These are phyloP conservation scores for Amphimedon queenslandica DNA, from an alignment of 37 sponge, comb jelly and placozoan species.

Conservation along the genomic window DNA sequence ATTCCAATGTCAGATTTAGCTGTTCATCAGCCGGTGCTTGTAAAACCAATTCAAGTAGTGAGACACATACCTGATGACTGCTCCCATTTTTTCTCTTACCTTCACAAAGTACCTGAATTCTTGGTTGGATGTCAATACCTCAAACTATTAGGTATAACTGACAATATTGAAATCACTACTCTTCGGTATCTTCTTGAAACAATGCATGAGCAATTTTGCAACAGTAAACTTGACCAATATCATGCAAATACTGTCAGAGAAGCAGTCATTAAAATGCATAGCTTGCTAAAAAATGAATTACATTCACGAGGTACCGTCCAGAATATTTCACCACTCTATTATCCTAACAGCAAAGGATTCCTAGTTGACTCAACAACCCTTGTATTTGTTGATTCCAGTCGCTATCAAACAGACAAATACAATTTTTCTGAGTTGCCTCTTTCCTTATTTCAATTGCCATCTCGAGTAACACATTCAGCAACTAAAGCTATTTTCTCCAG, in stretches of 20 bases:
- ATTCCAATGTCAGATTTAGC: constrained; percentile 23
- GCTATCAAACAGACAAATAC: background rate
- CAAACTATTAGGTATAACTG: too few species aligned
- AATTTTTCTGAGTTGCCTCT: background rate
- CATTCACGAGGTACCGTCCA: background rate
- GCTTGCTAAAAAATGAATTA: background rate
- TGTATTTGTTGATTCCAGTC: background rate
- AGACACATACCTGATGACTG: background rate
- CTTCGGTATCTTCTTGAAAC: constrained; percentile 19
- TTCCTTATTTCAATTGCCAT: too few species aligned
- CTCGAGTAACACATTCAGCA: background rate
- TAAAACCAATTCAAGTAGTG: too few species aligned
- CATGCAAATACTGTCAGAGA: constrained; percentile 3
- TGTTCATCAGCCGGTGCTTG: constrained; percentile 17
- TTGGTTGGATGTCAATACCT: background rate
- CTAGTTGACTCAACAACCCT: too few species aligned
- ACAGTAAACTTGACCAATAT: constrained; percentile 9
- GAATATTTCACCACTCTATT: too few species aligned
- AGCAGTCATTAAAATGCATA: constrained; percentile 1
- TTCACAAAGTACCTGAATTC: constrained; percentile 19
- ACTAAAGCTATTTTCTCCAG: background rate
- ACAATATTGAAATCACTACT: constrained; percentile 1
- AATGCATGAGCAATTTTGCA: constrained; percentile 1
- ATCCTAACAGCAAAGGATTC: too few species aligned
- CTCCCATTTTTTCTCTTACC: constrained; percentile 17